A percentile compares a stretch with the other conserved stretches of the same genome.
Conservation (phyloP, 1,140 invertebrate genomes). For the Drosophila repletoides region DNA sequence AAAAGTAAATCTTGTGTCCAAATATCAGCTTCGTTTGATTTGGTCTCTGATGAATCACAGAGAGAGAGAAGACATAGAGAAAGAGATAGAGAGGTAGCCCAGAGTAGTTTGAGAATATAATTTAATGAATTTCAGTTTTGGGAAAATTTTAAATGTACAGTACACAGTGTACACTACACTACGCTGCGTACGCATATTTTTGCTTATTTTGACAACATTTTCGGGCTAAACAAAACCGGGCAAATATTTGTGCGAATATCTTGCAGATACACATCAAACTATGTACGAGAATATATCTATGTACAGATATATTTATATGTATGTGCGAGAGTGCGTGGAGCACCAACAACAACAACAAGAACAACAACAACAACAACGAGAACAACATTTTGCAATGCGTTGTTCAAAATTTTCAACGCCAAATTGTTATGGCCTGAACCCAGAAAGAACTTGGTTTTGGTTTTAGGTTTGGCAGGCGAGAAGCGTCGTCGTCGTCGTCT, state of each 20-base stretch:
- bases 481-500: too few species aligned
- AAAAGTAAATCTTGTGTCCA: too few species aligned
- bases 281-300: not conserved
- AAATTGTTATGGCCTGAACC: conserved; percentile 59
- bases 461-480: not conserved
- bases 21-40: too few species aligned
- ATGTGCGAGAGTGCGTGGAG: not conserved
- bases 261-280: conserved; percentile 44
- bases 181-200: conserved; percentile 45
- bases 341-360: too few species aligned
- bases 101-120: conserved; percentile 17
- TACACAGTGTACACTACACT: conserved; percentile 1
- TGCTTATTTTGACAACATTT: conserved; percentile 55
- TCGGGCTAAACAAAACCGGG: conserved; percentile 22
- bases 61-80: too few species aligned
- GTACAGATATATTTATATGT: not conserved
- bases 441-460: conserved; percentile 15
- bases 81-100: too few species aligned
- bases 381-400: conserved; percentile 66
- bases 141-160: conserved; percentile 29
- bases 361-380: too few species aligned
- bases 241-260: conserved; percentile 72
- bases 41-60: too few species aligned
- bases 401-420: conserved; percentile 71
- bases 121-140: conserved; percentile 14